Evolutionary conservation across 2,113 vertebrate genomes (phyloP), one percentile per base, ranked within the genome.

Genomic region (Sturnira hondurensis): DNA sequence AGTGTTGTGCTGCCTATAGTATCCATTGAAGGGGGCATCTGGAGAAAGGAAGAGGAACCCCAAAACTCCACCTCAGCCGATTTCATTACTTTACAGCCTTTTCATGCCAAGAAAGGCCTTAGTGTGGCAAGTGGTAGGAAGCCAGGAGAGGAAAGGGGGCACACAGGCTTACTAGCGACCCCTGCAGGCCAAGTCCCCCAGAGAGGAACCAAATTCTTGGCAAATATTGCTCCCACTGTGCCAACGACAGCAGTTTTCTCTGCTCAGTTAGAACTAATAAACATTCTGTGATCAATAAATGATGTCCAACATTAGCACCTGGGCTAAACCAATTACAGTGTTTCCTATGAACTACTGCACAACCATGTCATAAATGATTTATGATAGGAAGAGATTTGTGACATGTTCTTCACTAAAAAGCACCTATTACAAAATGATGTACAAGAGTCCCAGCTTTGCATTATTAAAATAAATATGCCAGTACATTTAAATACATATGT

Each of bases 131-230:
- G 24, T 4, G 15, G 43, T 2, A 5, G 11, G 58, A 58, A 68
- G 28, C 38, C 38, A 8, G 26, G n/a, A 47, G n/a, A 36, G 17
- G 31, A 26, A 73, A 17, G 0, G 0, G 17, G 12, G 12, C 4
- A 15, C 9, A 8, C 2, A 31, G 54, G 52, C 7, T 33, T 54
- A 12, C 22, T 19, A 3, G 5, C 5, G 15, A 47, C 0, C 7
- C 5, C 47, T 36, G 5, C 31, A 16, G 9, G 38, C 50, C 26
- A 24, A 86, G 78, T 5, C 24, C 71, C n/a, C 16, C n/a, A 71
- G 54, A 52, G 41, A 74, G 70, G 56, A 89, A 89, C 4, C 24
- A 19, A 17, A 33, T 22, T 41, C 76, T 89, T 33, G 36, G 26
- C 63, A 11, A 54, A 68, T 36, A 77, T 10, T 65, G 33, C 7